Evolutionary conservation across 1,140 invertebrate species (phyloP), one percentile per base, ranked within the genome.

Genomic region (Drosophila saltans): DNA sequence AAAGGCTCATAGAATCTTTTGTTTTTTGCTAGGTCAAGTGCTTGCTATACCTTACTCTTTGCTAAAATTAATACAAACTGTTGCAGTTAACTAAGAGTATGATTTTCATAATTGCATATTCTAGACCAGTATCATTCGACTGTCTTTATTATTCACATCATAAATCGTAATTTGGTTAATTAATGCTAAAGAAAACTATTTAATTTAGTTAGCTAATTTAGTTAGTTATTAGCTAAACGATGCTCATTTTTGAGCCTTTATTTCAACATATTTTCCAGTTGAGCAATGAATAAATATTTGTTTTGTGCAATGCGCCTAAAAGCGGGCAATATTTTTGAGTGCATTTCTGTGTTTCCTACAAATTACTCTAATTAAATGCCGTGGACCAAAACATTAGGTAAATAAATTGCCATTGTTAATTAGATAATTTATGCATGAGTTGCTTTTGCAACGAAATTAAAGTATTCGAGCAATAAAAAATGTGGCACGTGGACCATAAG

Each of bases 361-460:
- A 88, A 88, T 88, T 72, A 70, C 63, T 60, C 69, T 88, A 86
- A 86, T 86, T 86, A 79, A 82, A 88, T 88, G 77, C 39, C 48
- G 26, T 9, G 45, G 21, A 9, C 21, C 45, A 48, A 48, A 48
- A 48, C 21, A 52, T 52, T 52, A 52, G 45, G 45, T 52, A 71
- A 62, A 56, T 64, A 85, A 75, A 69, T 58, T 65, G 36, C 40
- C 7, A 60, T 69, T 81, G 64, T 75, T 69, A 82, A 79, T 80
- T 75, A 67, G 41, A 66, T 76, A 80, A 67, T 74, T 84, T 72
- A 63, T 68, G 72, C 45, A 64, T 16, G 40, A 63, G 63, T 33
- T 62, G 45, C 56, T 62, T n/a, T 26, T 43, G 48, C 26, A n/a
- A n/a, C 1, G 26, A 40, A 39, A 65, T 55, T 45, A 52, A 58